Conservation (phyloP, 2,113 vertebrate species). For the Gambusia holbrooki region DNA sequence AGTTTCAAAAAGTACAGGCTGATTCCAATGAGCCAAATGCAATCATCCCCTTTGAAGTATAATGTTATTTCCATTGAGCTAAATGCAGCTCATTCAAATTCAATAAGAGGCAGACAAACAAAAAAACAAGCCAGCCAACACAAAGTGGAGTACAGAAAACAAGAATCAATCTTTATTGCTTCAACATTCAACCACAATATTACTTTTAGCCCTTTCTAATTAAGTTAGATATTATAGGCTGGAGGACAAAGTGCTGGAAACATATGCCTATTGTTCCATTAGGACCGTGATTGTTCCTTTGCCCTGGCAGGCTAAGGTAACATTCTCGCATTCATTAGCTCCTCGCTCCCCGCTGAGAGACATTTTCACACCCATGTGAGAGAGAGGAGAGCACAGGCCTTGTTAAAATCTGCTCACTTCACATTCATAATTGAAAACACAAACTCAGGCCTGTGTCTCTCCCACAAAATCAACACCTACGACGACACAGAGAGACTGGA, state of each 20-base stretch:
- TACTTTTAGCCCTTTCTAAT: slow-evolving; percentile 5
- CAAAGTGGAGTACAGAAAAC: slow-evolving; percentile 10
- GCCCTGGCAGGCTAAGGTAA: slow-evolving; percentile 2
- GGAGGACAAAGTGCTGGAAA: slow-evolving; percentile 8
- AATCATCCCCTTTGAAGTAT: slow-evolving; percentile 53
- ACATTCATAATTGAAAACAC: slow-evolving; percentile 63
- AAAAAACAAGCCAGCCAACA: slow-evolving; percentile 15
- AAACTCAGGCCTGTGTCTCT: slow-evolving; percentile 15
- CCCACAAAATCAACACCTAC: slow-evolving; percentile 47
- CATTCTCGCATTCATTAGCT: slow-evolving; percentile 58
- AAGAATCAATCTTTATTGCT: slow-evolving; percentile 19
- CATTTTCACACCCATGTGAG: slow-evolving; percentile 69
- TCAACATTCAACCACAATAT: slow-evolving; percentile 14
- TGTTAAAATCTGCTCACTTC: slow-evolving; percentile 72
- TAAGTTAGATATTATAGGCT: slow-evolving; percentile 1
- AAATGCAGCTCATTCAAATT: slow-evolving; percentile 44
- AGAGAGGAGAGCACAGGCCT: slow-evolving; percentile 37
- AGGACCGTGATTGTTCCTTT: slow-evolving; percentile 14
- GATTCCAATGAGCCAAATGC: slow-evolving; percentile 68
- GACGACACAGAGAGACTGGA: slow-evolving; percentile 6
- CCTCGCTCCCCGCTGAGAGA: slow-evolving; percentile 49
- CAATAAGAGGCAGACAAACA: slow-evolving; percentile 33
- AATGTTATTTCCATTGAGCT: slow-evolving; percentile 51
- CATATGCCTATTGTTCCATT: slow-evolving; percentile 34
- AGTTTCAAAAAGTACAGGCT: slow-evolving; percentile 26